Conservation (phyloP, 1,140 invertebrate genomes). For the Conus betulinus region DNA sequence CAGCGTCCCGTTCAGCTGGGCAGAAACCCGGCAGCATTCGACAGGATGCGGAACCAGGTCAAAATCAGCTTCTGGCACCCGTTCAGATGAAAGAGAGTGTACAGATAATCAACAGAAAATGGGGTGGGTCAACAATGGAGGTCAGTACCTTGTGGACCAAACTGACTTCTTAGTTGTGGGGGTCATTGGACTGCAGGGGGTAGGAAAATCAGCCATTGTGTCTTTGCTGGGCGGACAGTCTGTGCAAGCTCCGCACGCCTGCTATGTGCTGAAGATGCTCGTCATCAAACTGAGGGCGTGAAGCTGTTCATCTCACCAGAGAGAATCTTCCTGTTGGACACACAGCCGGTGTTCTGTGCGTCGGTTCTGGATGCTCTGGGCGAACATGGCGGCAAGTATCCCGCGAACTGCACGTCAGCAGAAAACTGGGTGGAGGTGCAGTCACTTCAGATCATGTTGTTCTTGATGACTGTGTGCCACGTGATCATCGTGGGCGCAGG, state of each 20-base stretch:
- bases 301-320: conserved; percentile 80
- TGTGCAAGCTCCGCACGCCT: conserved; percentile 61
- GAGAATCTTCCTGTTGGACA: conserved; percentile 57
- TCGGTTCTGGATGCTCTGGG: conserved; percentile 80
- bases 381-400: conserved; percentile 77
- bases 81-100: conserved; percentile 79
- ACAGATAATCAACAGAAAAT: conserved; percentile 82
- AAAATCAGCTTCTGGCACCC: conserved; percentile 55
- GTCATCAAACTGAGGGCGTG: conserved; percentile 81
- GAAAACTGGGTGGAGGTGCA: conserved; percentile 83
- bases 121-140: conserved; percentile 78
- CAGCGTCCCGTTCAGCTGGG: background rate
- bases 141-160: conserved; percentile 86
- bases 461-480: conserved; percentile 92
- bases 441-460: conserved; percentile 87
- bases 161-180: conserved; percentile 91
- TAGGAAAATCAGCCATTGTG: conserved; percentile 91
- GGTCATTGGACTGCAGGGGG: conserved; percentile 84
- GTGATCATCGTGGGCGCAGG: conserved; percentile 88
- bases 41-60: conserved; percentile 8
- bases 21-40: conserved; percentile 39
- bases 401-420: conserved; percentile 79
- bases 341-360: conserved; percentile 80
- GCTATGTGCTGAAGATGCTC: conserved; percentile 56
- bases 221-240: conserved; percentile 83